Evolutionary conservation across 2,797 vertebrate species (phyloP).

Genomic region (Danionella dracula): DNA sequence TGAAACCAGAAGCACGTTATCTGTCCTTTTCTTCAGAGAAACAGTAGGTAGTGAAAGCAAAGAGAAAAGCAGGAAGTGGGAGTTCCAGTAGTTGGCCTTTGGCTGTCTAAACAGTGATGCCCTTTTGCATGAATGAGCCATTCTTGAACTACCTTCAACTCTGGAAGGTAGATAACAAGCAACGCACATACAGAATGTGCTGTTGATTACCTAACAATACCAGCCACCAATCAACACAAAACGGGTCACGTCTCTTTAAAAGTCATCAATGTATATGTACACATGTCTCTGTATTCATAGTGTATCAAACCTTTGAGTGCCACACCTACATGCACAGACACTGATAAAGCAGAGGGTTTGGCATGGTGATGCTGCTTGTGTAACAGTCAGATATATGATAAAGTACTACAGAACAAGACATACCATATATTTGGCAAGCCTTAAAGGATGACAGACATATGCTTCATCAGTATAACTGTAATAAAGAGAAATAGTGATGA

Average conservation of each 20-base stretch:
- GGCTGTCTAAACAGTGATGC: conserved; percentile 45
- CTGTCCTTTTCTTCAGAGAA: background rate
- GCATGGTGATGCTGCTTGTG: conserved; percentile 23
- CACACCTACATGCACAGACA: background rate
- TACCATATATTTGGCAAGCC: too few species aligned
- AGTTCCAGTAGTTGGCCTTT: conserved; percentile 1
- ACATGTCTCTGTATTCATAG: background rate
- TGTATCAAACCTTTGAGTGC: conserved; percentile 22
- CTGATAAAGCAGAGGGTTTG: conserved; percentile 29
- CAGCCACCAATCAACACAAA: background rate
- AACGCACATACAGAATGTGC: conserved; percentile 30
- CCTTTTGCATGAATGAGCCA: conserved; percentile 49
- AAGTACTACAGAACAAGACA: too few species aligned
- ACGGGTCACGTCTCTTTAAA: background rate
- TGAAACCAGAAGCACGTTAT: background rate
- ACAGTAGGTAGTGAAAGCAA: background rate
- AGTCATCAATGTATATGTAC: background rate
- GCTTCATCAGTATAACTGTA: too few species aligned
- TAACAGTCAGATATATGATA: conserved; percentile 21
- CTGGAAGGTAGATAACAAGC: conserved; percentile 34
- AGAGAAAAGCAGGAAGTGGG: conserved; percentile 5
- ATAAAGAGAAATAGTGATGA: too few species aligned
- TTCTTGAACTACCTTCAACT: conserved; percentile 38
- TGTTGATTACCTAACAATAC: conserved; percentile 19
- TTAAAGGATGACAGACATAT: too few species aligned